Base-by-base conservation (phyloP, 2,113 vertebrate species). In the Oxyruncus cristatus region DNA sequence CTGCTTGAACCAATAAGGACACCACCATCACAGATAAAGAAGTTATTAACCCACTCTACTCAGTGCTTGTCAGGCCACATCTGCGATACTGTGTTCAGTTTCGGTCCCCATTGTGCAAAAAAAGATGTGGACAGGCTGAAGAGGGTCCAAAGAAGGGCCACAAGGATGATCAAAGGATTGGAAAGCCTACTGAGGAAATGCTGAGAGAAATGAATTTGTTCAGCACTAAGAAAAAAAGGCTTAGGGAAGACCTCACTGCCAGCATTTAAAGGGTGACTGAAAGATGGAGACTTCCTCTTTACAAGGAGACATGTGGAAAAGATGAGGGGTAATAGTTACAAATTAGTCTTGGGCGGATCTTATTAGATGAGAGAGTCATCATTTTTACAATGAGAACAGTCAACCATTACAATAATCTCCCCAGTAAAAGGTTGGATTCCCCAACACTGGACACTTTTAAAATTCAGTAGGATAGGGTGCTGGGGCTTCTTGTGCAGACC, bases 91-190 rank as follows among this genome's bases (percentile, higher is more conserved):
- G 5, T 21, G 23, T 17, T 88, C 6, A 21, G 20, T 55, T 55
- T 41, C 63, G 55, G 35, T 47, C 16, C 4, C 30, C 0, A 0
- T 6, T n/a, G 20, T 8, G 20, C 49, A n/a, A 39, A 53, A 41
- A 33, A n/a, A 11, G 10, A 28, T 88, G n/a, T 24, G n/a, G 30
- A 14, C 11, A 49, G 13, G 16, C 12, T 80, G 35, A 9, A 73
- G 26, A 32, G 5, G 26, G n/a, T 79, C 58, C 58, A 63, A 55
- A 71, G 20, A 30, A 56, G 11, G 18, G 9, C 10, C 19, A 20
- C 23, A 52, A 58, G 37, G 35, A 44, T 52, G 27, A 46, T 33
- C 37, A 73, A 42, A 72, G 17, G n/a, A 17, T 13, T 26, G 9
- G 6, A 30, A 73, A 73, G 49, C 11, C 17, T 80, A 35, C 9